Base-by-base conservation (phyloP, 2,888 invertebrate species). In the Harpagoxenus sublaevis region DNA sequence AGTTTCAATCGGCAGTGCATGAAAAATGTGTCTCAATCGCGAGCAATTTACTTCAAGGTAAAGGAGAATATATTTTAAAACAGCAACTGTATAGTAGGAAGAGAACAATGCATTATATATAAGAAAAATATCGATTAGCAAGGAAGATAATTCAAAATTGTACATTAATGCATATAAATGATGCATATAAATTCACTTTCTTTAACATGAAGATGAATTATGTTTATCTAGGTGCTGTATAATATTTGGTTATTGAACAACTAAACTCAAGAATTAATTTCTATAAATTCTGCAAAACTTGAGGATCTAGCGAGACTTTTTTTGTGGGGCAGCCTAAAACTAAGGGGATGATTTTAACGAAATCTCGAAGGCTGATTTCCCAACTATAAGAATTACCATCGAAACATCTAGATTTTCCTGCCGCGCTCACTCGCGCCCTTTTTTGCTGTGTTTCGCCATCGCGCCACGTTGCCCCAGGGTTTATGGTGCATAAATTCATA, bases 401-500 rank as follows among this genome's bases (percentile, higher is more conserved):
- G 3, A 45, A 28, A 45, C 10, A 28, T 23, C 51, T n/a, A 79
- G 45, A 79, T 79, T 71, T 79, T 57, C 8, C 75, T 12, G 51
- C 39, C 65, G 35, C 45, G 45, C n/a, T 48, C n/a, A 8, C 73
- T 79, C 23, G 23, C 35, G 60, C 39, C 57, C 79, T 60, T 39
- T 60, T 39, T 79, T 48, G 23, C 48, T 8, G 18, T 23, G 23
- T 45, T 57, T 70, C 45, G 53, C 53, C 23, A 18, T 57, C 74
- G 79, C 79, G 79, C 79, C 74, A 18, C 60, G 60, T 57, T 45
- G 35, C 79, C 73, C 45, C 45, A 18, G 45, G 75, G 15, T 79
- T 79, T 60, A 48, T 57, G 28, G 31, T 18, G 15, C 71, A 71
- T 79, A 79, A 79, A 79, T 71, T 71, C 48, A 23, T 71, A 71